Evolutionary conservation across 2,888 invertebrate species (phyloP), one percentile per base, ranked within the genome.

Genomic region (Cantharis rustica): DNA sequence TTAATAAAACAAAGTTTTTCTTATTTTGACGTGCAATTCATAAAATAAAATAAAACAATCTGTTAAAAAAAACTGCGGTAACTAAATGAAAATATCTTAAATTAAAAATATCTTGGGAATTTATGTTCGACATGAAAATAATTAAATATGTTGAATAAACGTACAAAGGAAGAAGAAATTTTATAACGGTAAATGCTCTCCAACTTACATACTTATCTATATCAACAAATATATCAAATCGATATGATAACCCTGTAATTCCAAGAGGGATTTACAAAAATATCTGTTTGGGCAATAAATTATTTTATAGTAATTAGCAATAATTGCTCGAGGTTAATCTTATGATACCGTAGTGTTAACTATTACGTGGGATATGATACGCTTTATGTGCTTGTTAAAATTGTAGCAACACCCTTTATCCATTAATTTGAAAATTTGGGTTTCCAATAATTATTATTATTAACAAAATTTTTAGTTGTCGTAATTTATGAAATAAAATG

Each of bases 1-100:
- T 72, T 72, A 72, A 68, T 68, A 68, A 72, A 66, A 66, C 17
- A 66, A 66, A 9, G 47, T 47, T 47, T 47, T 47, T 47, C 47
- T 47, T 47, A n/a, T n/a, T 11, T 31, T 31, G 47, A 4, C 13
- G n/a, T 47, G 7, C 47, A 47, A 47, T 47, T 47, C 47, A 47
- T n/a, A 47, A n/a, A 47, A 47, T 47, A 47, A 47, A 47, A n/a
- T n/a, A 47, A 47, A 47, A 47, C 7, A 47, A 47, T 47, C n/a
- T 47, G 47, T 47, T 47, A n/a, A n/a, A 13, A n/a, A 47, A n/a
- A n/a, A 47, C n/a, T 47, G 9, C n/a, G n/a, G n/a, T 47, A 47
- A 47, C n/a, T n/a, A 9, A 47, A 47, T 47, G n/a, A 47, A 47
- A 47, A 47, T 47, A 47, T n/a, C 5, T 5, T 47, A 47, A n/a